Percentiles rank a stretch among this genome's conserved stretches.
Conservation (phyloP, 1,140 invertebrate species). For the Drosophila ercepeae region DNA sequence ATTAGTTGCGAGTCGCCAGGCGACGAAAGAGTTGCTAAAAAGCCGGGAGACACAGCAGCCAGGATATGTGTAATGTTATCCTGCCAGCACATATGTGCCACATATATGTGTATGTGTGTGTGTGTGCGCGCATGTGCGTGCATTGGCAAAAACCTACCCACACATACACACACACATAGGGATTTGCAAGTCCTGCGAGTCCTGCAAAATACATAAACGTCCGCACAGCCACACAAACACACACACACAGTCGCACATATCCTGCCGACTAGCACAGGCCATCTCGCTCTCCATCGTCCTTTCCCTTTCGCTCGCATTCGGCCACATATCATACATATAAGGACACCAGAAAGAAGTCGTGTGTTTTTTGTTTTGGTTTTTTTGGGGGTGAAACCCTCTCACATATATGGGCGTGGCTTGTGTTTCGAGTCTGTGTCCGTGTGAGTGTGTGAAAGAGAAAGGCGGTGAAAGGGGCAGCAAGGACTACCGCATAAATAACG, state of each 20-base stretch:
- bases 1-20: conserved; percentile 54
- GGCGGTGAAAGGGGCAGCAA: background rate
- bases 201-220: conserved; percentile 48
- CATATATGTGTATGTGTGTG: conserved; percentile 1
- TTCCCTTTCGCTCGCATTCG: conserved; percentile 12
- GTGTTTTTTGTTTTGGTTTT: conserved; percentile 14
- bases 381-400: conserved; percentile 38
- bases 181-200: conserved; percentile 35
- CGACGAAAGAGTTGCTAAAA: conserved; percentile 22
- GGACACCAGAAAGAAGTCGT: background rate
- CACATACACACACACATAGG: conserved; percentile 25
- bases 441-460: conserved; percentile 4
- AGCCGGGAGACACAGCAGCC: background rate
- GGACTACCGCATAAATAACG: conserved; percentile 26
- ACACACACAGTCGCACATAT: background rate
- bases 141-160: conserved; percentile 10
- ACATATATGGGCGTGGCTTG: conserved; percentile 54
- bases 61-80: conserved; percentile 3
- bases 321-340: background rate
- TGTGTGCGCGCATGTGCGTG: conserved; percentile 37
- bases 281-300: conserved; percentile 14
- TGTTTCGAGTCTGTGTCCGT: background rate
- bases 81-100: too few relatives aligned
- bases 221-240: background rate
- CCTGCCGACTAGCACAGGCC: background rate